Evolutionary conservation across 2,797 vertebrate species (phyloP).

Genomic region (Gadopsis bispinosus): DNA sequence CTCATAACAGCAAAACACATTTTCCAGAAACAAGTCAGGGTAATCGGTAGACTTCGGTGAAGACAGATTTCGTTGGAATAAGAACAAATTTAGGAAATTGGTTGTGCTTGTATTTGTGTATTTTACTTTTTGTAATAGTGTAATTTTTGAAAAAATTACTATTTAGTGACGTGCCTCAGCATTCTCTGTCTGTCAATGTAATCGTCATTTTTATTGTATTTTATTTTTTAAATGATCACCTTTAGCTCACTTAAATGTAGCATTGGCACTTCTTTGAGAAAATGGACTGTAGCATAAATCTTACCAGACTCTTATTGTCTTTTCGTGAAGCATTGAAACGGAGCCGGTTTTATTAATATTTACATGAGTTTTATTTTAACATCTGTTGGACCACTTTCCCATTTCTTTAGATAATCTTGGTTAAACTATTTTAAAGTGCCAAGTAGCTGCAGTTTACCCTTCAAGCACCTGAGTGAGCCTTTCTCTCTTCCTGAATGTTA

Average conservation of each 20-base stretch:
- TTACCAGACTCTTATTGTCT: neutral
- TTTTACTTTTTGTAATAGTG: slow-evolving; percentile 5
- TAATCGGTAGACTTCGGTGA: neutral
- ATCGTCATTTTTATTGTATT: neutral
- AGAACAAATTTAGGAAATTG: neutral
- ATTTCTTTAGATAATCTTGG: slow-evolving; percentile 18
- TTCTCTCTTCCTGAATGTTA: slow-evolving; percentile 79
- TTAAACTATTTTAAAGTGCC: slow-evolving; percentile 55
- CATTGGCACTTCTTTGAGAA: neutral
- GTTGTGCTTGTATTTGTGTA: slow-evolving; percentile 24
- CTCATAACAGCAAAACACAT: neutral
- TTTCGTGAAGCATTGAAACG: neutral
- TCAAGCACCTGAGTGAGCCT: slow-evolving; percentile 60
- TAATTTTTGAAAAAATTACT: slow-evolving; percentile 34
- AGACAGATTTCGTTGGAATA: slow-evolving; percentile 11
- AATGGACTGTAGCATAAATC: neutral
- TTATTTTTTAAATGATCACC: neutral
- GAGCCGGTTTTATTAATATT: neutral
- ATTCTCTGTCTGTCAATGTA: neutral
- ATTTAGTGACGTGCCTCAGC: slow-evolving; percentile 12
- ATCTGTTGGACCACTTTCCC: neutral
- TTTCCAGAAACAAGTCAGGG: neutral
- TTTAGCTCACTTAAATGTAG: slow-evolving; percentile 34
- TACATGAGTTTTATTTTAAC: slow-evolving; percentile 17
- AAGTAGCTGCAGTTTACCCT: slow-evolving; percentile 59